A percentile compares a stretch with the other conserved stretches of the same genome.
Evolutionary conservation across 2,113 vertebrate species (phyloP).

Genomic region (Gallinago jamesoni): DNA sequence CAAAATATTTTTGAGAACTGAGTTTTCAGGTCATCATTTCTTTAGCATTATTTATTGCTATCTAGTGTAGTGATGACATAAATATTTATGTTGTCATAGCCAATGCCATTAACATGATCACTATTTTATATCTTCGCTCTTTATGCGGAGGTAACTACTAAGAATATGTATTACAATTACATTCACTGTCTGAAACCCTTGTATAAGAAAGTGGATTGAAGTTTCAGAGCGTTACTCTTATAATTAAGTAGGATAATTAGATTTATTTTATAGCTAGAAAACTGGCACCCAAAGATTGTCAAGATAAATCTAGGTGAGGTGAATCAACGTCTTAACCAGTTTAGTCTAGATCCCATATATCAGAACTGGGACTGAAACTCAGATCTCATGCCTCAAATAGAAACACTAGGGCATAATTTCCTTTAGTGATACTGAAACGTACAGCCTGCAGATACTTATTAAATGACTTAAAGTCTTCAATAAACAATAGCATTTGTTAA

Average conservation of each 20-base stretch:
- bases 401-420: background rate
- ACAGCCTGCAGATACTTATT: background rate
- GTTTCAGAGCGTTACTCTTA: background rate
- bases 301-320: background rate
- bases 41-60: background rate
- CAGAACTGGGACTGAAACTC: background rate
- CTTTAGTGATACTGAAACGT: background rate
- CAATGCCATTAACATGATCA: background rate
- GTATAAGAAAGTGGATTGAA: background rate
- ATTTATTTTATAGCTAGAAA: background rate
- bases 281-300: background rate
- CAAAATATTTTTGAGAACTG: background rate
- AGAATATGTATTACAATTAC: background rate
- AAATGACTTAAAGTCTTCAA: background rate
- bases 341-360: background rate
- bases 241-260: background rate
- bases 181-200: background rate
- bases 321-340: background rate
- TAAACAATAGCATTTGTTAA: background rate
- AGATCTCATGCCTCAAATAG: background rate
- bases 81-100: background rate
- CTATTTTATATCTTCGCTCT: background rate
- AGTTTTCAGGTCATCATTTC: background rate
- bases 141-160: background rate
- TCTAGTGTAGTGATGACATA: background rate